Base-by-base conservation (phyloP, 2,797 vertebrate genomes). In the Lagodon rhomboides region DNA sequence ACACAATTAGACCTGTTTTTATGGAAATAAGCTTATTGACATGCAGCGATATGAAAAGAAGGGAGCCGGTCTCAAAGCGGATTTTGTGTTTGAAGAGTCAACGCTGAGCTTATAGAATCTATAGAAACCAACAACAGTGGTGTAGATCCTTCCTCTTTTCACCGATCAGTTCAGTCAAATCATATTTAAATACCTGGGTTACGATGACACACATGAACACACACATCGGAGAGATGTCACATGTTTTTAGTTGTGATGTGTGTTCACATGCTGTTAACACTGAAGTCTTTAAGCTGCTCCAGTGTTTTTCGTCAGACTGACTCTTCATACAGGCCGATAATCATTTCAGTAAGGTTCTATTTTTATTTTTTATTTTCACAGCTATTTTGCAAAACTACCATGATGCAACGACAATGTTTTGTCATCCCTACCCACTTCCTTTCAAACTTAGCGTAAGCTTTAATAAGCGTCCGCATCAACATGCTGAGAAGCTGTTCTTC, bases 61-160 rank as follows among this genome's bases (percentile, higher is more conserved):
- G 3, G n/a, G 3, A 51, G 46, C 16, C 2, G 11, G 4, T 30
- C 6, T 16, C n/a, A 50, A 27, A 60, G 25, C 3, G 5, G 10
- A 34, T 13, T 58, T 8, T 25, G 41, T 0, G 5, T 68, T 41
- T 63, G n/a, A 44, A 43, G 23, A n/a, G n/a, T 30, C 13, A 25
- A 17, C 55, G 66, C 41, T 27, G 55, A 41, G 22, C 25, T 50
- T 15, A 3, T 43, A 30, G 15, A 58, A 46, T 20, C 16, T 13
- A 22, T 17, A 25, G 23, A 60, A 50, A 30, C 5, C 1, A 23
- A 17, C 43, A n/a, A 30, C 17, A 20, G 9, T 1, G 9, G 3
- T 4, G 55, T 41, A 72, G 54, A 54, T 56, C 80, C 77, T 73
- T 56, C 80, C 79, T 73, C 18, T 66, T 68, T 79, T 59, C 8